Conservation (phyloP, 1,140 invertebrate species). For the Atta texana region DNA sequence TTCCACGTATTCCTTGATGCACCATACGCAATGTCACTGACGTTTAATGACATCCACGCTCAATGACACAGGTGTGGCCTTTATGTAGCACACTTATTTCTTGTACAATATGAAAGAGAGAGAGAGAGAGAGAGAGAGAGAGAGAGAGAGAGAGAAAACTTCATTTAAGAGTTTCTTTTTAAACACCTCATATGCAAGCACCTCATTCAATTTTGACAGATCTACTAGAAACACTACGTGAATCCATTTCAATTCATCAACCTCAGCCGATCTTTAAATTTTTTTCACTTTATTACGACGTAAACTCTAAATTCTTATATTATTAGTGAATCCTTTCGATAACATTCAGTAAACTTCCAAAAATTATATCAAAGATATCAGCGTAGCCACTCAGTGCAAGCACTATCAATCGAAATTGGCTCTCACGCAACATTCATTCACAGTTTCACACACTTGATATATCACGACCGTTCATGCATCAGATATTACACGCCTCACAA, state of each 20-base stretch:
- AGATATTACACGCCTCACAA: constrained; percentile 4
- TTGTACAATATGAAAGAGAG: not conserved
- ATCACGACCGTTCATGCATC: constrained; percentile 23
- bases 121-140: not conserved
- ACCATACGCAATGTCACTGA: constrained; percentile 53
- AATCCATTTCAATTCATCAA: not conserved
- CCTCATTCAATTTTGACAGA: not conserved
- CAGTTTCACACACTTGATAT: constrained; percentile 30
- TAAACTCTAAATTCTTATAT: not conserved
- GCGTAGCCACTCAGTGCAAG: constrained; percentile 54
- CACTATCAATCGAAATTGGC: constrained; percentile 47
- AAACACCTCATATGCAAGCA: not conserved
- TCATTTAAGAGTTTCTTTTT: not conserved
- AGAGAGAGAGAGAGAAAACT: not conserved
- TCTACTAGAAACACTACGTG: not conserved
- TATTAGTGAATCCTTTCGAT: constrained; percentile 21
- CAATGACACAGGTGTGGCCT: constrained; percentile 29
- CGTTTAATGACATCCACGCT: constrained; percentile 18
- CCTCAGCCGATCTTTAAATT: not conserved
- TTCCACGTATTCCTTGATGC: constrained; percentile 71
- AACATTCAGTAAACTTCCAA: not conserved
- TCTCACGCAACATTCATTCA: constrained; percentile 39
- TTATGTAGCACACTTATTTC: constrained; percentile 24
- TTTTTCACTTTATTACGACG: constrained; percentile 1
- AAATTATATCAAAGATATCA: constrained; percentile 39